phyloP scores from a whole-genome alignment of 2,888 invertebrate genomes.

The Meandrusa payeni region DNA sequence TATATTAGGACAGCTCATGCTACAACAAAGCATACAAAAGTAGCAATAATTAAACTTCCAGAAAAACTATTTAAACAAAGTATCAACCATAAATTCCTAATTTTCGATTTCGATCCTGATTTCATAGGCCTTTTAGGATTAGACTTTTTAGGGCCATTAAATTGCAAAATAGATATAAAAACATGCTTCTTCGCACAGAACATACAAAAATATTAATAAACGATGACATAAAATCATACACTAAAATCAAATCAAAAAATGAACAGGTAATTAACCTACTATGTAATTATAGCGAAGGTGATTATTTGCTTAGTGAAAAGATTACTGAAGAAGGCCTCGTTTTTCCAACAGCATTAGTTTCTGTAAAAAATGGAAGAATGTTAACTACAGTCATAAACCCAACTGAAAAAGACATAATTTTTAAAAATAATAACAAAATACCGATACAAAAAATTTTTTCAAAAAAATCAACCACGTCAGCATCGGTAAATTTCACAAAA shows the following conservation, averaged over 20 bases:
- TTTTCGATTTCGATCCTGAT: slow-evolving; percentile 35
- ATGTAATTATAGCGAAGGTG: too few relatives aligned
- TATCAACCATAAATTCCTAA: slow-evolving; percentile 32
- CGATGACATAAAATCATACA: not conserved
- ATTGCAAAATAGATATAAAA: not conserved
- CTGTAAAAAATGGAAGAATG: too few relatives aligned
- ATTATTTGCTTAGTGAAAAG: not conserved
- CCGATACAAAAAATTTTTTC: too few relatives aligned
- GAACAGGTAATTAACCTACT: not conserved
- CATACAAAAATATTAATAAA: not conserved
- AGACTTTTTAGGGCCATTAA: slow-evolving; percentile 24
- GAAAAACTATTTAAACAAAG: slow-evolving; percentile 1
- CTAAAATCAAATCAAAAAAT: not conserved
- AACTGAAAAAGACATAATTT: too few relatives aligned
- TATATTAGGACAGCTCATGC: slow-evolving; percentile 53
- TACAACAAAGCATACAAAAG: slow-evolving; percentile 36
- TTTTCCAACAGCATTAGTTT: not conserved
- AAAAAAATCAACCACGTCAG: not conserved
- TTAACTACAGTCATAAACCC: too few relatives aligned
- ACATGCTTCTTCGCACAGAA: not conserved
- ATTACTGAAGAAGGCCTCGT: not conserved
- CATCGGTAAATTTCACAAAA: not conserved
- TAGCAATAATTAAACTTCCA: slow-evolving; percentile 26
- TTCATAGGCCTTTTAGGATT: slow-evolving; percentile 33
- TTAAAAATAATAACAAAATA: too few relatives aligned